Evolutionary conservation across 2,888 invertebrate species (phyloP).

Genomic region (Nomada goodeniana): DNA sequence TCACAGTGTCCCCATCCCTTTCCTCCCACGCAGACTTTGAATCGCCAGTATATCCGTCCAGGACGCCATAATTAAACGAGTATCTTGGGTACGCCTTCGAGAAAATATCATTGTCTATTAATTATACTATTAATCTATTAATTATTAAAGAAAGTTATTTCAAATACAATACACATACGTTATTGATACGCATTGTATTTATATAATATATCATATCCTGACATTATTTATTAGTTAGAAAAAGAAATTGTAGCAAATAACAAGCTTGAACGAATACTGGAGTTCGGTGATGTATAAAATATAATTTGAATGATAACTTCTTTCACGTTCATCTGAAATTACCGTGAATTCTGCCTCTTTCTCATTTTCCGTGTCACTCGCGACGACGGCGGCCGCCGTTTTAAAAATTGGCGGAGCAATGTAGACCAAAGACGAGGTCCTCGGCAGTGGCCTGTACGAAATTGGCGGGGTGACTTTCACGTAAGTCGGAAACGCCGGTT

Average conservation of each 20-base stretch:
- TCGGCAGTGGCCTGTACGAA: slow-evolving; percentile 71
- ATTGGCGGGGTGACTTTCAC: slow-evolving; percentile 72
- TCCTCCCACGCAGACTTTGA: slow-evolving; percentile 81
- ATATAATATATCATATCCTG: too few species aligned
- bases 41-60: slow-evolving; percentile 79
- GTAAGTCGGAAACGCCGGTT: slow-evolving; percentile 51
- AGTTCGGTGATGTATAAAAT: background rate
- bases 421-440: slow-evolving; percentile 71
- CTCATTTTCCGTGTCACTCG: slow-evolving; percentile 63
- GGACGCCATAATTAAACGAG: slow-evolving; percentile 79
- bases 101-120: slow-evolving; percentile 3
- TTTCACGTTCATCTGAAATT: slow-evolving; percentile 3
- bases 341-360: slow-evolving; percentile 66
- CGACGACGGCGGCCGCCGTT: slow-evolving; percentile 70
- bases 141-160: too few species aligned
- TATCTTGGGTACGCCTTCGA: slow-evolving; percentile 76
- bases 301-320: background rate
- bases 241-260: too few species aligned
- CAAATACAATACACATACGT: too few species aligned
- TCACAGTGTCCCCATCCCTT: slow-evolving; percentile 77
- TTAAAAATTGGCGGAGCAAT: slow-evolving; percentile 75
- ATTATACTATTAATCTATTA: too few species aligned
- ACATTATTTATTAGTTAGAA: too few species aligned
- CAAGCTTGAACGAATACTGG: too few species aligned
- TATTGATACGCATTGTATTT: too few species aligned